phyloP scores from a whole-genome alignment of 2,888 invertebrate species.

The Watsonalla binaria region DNA sequence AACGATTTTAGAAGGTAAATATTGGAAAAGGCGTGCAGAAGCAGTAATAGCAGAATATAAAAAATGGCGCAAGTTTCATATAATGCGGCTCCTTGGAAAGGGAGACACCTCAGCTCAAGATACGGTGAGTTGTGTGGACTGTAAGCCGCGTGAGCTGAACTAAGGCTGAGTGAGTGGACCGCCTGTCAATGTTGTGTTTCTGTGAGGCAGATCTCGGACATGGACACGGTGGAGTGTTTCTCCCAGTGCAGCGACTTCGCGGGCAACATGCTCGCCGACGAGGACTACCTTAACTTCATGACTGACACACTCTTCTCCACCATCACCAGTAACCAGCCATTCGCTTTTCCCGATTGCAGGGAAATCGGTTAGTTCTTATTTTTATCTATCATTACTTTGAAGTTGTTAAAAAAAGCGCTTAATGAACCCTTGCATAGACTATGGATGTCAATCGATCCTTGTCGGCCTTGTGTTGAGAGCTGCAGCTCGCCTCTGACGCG shows the following conservation, averaged over 20 bases:
- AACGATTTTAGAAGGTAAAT: conserved; percentile 98
- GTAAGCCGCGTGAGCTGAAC: background rate
- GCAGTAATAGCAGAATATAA: conserved; percentile 99
- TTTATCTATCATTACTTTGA: too few species aligned
- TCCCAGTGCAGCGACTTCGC: conserved; percentile 82
- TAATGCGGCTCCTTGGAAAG: conserved; percentile 88
- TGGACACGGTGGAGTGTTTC: conserved; percentile 86
- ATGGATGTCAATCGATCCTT: too few species aligned
- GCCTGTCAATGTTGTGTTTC: conserved; percentile 9
- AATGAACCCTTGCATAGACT: too few species aligned
- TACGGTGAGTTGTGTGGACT: conserved; percentile 77
- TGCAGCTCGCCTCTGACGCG: too few species aligned
- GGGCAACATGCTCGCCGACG: conserved; percentile 88
- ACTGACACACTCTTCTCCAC: conserved; percentile 94
- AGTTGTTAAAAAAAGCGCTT: too few species aligned
- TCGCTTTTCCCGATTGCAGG: conserved; percentile 97
- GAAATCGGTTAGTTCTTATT: conserved; percentile 88
- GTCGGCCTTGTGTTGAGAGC: too few species aligned
- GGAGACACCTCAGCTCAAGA: conserved; percentile 86
- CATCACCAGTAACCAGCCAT: conserved; percentile 90
- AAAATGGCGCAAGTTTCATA: conserved; percentile 97
- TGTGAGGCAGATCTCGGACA: conserved; percentile 79
- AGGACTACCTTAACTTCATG: conserved; percentile 92
- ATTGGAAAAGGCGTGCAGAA: conserved; percentile 98
- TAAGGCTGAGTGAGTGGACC: background rate